Conservation (phyloP, 2,888 invertebrate species). For the Crocallis elinguaria region DNA sequence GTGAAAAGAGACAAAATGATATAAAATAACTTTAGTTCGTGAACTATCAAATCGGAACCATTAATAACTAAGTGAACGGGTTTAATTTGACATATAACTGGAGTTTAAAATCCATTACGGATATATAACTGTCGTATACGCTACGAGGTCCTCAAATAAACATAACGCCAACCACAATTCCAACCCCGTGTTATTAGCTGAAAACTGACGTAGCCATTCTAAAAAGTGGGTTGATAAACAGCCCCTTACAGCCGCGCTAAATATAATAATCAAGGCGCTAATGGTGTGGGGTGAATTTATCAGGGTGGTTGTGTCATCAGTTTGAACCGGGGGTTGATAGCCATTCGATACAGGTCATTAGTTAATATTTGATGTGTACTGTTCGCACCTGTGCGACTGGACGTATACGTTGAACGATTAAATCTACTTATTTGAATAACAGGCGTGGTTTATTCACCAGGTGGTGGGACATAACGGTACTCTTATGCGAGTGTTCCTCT, state of each 20-base stretch:
- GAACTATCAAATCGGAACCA: too few relatives aligned
- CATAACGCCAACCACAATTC: background rate
- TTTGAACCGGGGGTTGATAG: conserved; percentile 5
- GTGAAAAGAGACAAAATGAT: too few relatives aligned
- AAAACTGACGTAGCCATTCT: conserved; percentile 6
- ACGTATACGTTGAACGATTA: background rate
- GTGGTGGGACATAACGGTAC: too few relatives aligned
- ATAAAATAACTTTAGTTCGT: too few relatives aligned
- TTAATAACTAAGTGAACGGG: too few relatives aligned
- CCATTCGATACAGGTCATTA: conserved; percentile 18
- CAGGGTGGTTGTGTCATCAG: conserved; percentile 13
- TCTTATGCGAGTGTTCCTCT: too few relatives aligned
- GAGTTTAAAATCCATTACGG: too few relatives aligned
- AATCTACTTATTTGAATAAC: background rate
- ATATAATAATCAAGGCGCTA: conserved; percentile 25
- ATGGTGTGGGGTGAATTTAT: conserved; percentile 18
- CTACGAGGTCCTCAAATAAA: too few relatives aligned
- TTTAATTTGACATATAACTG: too few relatives aligned
- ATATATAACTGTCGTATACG: too few relatives aligned
- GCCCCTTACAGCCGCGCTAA: conserved; percentile 23
- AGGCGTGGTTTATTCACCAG: background rate
- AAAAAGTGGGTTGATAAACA: conserved; percentile 23
- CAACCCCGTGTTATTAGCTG: background rate
- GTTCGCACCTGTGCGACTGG: conserved; percentile 13
- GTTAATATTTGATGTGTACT: conserved; percentile 25